phyloP scores from a whole-genome alignment of 2,888 invertebrate species.

The Drosophila phalerata region DNA sequence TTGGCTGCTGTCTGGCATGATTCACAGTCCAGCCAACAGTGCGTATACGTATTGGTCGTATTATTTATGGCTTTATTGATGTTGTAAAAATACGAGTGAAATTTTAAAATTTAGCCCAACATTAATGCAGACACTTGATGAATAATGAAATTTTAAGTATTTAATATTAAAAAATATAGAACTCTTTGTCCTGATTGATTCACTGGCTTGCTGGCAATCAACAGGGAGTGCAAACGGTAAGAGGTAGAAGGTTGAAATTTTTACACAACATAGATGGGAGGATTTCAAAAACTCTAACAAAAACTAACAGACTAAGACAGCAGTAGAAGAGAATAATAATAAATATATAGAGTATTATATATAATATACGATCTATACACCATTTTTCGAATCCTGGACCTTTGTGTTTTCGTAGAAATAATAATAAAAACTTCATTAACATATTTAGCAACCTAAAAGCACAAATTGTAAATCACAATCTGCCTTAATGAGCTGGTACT shows the following conservation, averaged over 20 bases:
- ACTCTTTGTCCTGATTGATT: neutral
- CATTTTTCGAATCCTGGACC: too few relatives aligned
- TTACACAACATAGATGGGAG: neutral
- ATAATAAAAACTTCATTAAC: neutral
- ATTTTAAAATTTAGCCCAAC: conserved; percentile 15
- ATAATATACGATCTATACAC: too few relatives aligned
- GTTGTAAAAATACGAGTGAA: conserved; percentile 1
- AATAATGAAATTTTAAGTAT: conserved; percentile 7
- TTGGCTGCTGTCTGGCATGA: conserved; percentile 24
- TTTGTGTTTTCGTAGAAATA: too few relatives aligned
- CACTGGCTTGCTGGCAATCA: neutral
- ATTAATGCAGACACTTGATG: conserved; percentile 7
- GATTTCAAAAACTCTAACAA: too few relatives aligned
- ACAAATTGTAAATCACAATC: neutral
- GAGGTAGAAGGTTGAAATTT: too few relatives aligned
- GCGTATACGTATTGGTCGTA: conserved; percentile 14
- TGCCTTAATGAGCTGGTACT: neutral
- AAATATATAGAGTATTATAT: too few relatives aligned
- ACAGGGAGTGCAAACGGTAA: neutral
- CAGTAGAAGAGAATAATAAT: too few relatives aligned
- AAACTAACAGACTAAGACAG: too few relatives aligned
- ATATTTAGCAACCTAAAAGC: neutral
- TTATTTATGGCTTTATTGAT: conserved; percentile 34
- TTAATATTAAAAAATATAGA: neutral
- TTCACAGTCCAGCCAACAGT: conserved; percentile 8